Conservation (phyloP, 1,140 invertebrate genomes). For the Tachypleus tridentatus region DNA sequence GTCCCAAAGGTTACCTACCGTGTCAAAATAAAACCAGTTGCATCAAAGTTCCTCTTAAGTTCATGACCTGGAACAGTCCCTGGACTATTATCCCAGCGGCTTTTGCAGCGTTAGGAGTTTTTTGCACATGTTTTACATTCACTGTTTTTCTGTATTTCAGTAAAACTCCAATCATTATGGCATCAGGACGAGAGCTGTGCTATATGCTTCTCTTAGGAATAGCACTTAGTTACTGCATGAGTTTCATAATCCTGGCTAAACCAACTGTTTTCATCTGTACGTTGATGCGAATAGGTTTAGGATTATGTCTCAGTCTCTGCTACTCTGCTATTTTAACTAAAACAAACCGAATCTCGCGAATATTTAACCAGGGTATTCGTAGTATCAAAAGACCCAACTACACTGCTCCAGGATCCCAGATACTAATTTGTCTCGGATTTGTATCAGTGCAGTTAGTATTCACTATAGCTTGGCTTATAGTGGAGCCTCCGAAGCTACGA, state of each 20-base stretch:
- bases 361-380: constrained; percentile 53
- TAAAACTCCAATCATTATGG: constrained; percentile 66
- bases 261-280: constrained; percentile 49
- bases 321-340: constrained; percentile 63
- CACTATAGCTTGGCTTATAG: constrained; percentile 49
- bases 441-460: constrained; percentile 48
- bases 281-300: constrained; percentile 49
- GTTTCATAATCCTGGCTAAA: constrained; percentile 46
- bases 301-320: constrained; percentile 54
- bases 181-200: constrained; percentile 67
- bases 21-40: constrained; percentile 47
- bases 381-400: constrained; percentile 47
- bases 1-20: constrained; percentile 30
- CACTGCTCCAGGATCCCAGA: constrained; percentile 46
- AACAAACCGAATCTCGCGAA: constrained; percentile 61
- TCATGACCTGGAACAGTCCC: constrained; percentile 40
- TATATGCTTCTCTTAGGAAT: constrained; percentile 56
- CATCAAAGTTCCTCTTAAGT: constrained; percentile 41
- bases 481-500: constrained; percentile 48
- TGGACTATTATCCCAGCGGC: constrained; percentile 53
- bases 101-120: constrained; percentile 51
- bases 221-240: constrained; percentile 46
- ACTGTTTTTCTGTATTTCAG: constrained; percentile 51
- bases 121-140: constrained; percentile 48
- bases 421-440: constrained; percentile 45